Percentiles rank a stretch among this genome's conserved stretches.
Evolutionary conservation across 2,888 invertebrate species (phyloP).

Genomic region (Lycia hirtaria): DNA sequence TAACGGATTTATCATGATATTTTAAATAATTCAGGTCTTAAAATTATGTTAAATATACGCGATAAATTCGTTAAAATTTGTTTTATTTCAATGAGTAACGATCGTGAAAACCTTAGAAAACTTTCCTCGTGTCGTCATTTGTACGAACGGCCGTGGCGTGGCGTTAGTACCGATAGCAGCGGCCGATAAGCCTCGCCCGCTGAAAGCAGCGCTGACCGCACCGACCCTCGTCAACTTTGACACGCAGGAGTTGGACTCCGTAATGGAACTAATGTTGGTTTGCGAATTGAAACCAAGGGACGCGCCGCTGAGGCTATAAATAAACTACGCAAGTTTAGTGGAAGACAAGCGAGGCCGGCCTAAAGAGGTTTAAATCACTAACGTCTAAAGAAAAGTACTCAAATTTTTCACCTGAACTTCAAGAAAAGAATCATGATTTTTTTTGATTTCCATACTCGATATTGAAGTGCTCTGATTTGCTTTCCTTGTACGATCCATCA

Average conservation of each 20-base stretch:
- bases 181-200: slow-evolving; percentile 54
- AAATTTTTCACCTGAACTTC: too few relatives aligned
- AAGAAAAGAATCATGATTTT: too few relatives aligned
- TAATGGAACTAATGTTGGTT: slow-evolving; percentile 29
- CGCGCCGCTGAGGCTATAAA: slow-evolving; percentile 24
- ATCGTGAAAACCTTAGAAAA: background rate
- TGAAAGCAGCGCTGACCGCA: slow-evolving; percentile 59
- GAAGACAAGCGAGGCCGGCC: background rate
- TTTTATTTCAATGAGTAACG: too few relatives aligned
- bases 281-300: slow-evolving; percentile 28
- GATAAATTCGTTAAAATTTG: too few relatives aligned
- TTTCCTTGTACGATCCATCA: too few relatives aligned
- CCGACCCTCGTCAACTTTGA: slow-evolving; percentile 72
- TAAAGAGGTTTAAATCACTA: too few relatives aligned
- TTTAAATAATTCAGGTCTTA: too few relatives aligned
- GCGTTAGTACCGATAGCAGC: slow-evolving; percentile 46
- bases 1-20: too few relatives aligned
- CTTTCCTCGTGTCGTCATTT: background rate
- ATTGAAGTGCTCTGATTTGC: too few relatives aligned
- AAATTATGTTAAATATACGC: too few relatives aligned
- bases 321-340: slow-evolving; percentile 17
- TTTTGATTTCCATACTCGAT: too few relatives aligned
- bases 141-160: background rate
- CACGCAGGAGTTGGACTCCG: slow-evolving; percentile 52
- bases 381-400: too few relatives aligned